Base-by-base conservation (phyloP, 2,888 invertebrate genomes). In the Nowickia ferox region DNA sequence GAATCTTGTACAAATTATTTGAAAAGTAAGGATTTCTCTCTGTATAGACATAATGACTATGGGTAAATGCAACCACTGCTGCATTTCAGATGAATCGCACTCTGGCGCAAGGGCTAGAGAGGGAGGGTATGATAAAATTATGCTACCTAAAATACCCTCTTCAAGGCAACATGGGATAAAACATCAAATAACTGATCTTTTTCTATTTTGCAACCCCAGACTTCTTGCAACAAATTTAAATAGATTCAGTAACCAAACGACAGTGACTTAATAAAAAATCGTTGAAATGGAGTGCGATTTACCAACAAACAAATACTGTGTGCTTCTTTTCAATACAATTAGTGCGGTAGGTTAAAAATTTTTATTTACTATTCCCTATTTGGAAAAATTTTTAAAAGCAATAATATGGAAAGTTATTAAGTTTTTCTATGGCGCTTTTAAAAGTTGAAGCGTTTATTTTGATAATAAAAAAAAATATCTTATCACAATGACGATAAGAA, bases 281-380 rank as follows among this genome's bases (percentile, higher is more conserved):
- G 15, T 46, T 65, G 17, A 78, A 87, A 91, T 91, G 91, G 89
- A 91, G 86, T 91, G 91, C 84, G 91, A 91, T 44, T 89, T 89
- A 78, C 90, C 91, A 57, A 89, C 90, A 63, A 88, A 91, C 6
- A 91, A 91, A 84, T 91, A 90, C 75, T 84, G 89, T 40, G 86
- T 91, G 48, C 90, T 89, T 72, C 74, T 91, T 1, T 90, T 90
- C 80, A 91, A 90, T 87, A 87, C 89, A 72, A 85, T 91, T 84
- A 90, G 91, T 90, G 90, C 90, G 90, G 91, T 91, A 91, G 90
- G 91, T 90, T 71, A 8, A 57, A 42, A 61, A 68, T 13, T 11
- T 22, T 22, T 2, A 22, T 2, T 38, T 40, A 17, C 11, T 17
- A 38, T 22, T 65, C 4, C 38, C 1, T 13, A 53, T 42, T 71